phyloP scores from a whole-genome alignment of 2,113 vertebrate species.

The Rattus norvegicus region DNA sequence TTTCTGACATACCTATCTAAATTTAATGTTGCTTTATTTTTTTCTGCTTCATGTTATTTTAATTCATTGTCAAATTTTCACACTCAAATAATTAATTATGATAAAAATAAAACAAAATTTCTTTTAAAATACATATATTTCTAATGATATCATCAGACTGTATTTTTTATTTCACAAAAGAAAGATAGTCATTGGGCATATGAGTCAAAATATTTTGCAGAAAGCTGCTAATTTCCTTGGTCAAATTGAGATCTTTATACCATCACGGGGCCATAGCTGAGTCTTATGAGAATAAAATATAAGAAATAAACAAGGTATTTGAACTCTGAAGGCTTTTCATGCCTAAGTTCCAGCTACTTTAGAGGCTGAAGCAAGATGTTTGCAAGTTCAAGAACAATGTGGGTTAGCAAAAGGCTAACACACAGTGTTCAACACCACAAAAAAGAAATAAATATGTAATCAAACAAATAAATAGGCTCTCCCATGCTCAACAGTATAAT shows the following conservation, averaged over 20 bases:
- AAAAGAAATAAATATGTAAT: not conserved
- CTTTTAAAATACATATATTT: not conserved
- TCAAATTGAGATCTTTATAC: not conserved
- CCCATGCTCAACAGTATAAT: not conserved
- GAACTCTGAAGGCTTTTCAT: not conserved
- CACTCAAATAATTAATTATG: slow-evolving; percentile 31
- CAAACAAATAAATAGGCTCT: not conserved
- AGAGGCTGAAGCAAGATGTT: not conserved
- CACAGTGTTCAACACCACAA: not conserved
- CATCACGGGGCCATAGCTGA: not conserved
- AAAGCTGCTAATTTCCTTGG: not conserved
- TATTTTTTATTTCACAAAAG: slow-evolving; percentile 34
- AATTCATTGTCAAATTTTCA: slow-evolving; percentile 5
- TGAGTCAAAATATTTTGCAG: not conserved
- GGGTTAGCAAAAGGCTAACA: not conserved
- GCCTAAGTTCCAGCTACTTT: not conserved
- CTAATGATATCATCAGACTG: not conserved
- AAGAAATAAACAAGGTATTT: not conserved
- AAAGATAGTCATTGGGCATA: not conserved
- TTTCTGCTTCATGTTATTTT: not conserved
- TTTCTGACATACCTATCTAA: slow-evolving; percentile 35
- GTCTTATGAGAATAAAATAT: not conserved
- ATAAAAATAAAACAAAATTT: not conserved
- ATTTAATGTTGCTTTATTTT: slow-evolving; percentile 60
- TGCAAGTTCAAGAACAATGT: not conserved